Evolutionary conservation across 2,113 vertebrate genomes (phyloP), one percentile per base, ranked within the genome.

Genomic region (Gasterosteus aculeatus): DNA sequence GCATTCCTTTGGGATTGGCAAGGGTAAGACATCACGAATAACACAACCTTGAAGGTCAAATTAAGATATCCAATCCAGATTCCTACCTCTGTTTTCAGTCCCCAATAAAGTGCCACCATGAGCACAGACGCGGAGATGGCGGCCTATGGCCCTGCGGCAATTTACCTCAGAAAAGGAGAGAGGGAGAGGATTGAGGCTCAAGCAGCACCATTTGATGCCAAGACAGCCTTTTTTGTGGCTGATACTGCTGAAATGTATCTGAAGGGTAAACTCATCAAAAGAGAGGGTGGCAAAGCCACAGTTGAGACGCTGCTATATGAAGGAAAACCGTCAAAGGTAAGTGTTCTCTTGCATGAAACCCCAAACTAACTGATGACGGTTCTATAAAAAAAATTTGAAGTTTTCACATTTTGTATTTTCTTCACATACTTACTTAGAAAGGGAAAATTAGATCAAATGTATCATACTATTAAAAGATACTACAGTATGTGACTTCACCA

Each of bases 91-190:
- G 10, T 51, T 67, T 74, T 64, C 67, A 90, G 88, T 29, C 38
- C 39, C 49, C 15, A 41, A n/a, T 69, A 46, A 87, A 46, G 86
- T 71, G 75, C 85, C 57, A 89, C 33, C 72, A 92, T 90, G 89
- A 90, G 90, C 65, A 85, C 90, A 22, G 90, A 92, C 47, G 83
- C 85, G n/a, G 90, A 92, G 62, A 92, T 92, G 90, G 83, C 84
- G 84, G 42, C 44, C 42, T 92, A 86, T 73, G 90, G 89, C 67
- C 72, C 80, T 0, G 86, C 87, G 1, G 10, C 90, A 77, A 73
- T 92, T 2, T 92, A 54, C 81, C 88, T 92, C 56, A 77, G 88
- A 7, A 92, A 92, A 59, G 63, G 87, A 11, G 88, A 91, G 42
- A 90, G 22, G 69, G 90, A 91, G 79, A 70, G 90, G 68, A 63